Conservation (phyloP, 2,113 vertebrate species). For the Progne subis region DNA sequence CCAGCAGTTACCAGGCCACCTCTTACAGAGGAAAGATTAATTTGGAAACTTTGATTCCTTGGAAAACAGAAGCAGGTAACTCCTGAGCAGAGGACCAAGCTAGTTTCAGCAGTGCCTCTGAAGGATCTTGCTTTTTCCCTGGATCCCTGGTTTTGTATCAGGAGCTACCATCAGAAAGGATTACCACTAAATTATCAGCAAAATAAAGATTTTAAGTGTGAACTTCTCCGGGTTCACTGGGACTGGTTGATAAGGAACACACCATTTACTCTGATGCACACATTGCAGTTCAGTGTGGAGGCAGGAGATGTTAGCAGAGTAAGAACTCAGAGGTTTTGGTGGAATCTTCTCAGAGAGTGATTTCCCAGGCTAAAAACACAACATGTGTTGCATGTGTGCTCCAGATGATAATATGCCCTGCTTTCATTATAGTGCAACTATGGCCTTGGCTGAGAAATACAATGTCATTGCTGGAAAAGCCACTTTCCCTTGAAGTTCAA, state of each 20-base stretch:
- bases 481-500: constrained; percentile 68
- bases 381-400: constrained; percentile 45
- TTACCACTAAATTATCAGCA: not conserved
- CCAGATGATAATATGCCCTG: constrained; percentile 36
- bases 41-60: not conserved
- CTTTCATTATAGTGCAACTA: constrained; percentile 42
- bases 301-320: not conserved
- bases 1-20: not conserved
- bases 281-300: not conserved
- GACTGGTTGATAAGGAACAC: not conserved
- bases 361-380: constrained; percentile 62
- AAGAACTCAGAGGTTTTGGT: constrained; percentile 7
- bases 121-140: not conserved
- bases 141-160: not conserved
- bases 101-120: not conserved
- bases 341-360: constrained; percentile 37
- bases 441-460: constrained; percentile 58
- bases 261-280: not conserved
- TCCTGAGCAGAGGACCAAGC: not conserved
- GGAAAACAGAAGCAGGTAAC: not conserved
- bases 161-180: not conserved
- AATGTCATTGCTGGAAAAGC: constrained; percentile 63
- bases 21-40: not conserved
- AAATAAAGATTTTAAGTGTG: not conserved
- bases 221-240: not conserved